These are phyloP conservation scores for Porphyrio hochstetteri DNA, from an alignment of 2,113 vertebrate species.

Conservation along the genomic window DNA sequence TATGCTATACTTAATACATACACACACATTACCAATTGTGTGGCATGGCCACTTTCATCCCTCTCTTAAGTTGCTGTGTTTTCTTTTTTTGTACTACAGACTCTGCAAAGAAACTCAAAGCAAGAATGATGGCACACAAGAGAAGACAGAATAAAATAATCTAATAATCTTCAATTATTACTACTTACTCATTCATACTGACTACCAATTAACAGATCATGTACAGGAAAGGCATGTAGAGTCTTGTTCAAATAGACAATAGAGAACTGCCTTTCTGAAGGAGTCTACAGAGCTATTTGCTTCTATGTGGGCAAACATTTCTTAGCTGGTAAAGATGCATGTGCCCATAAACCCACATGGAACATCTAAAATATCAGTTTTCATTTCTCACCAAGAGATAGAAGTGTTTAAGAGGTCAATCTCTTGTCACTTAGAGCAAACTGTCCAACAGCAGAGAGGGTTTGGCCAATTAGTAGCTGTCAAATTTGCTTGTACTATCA, in stretches of 20 bases:
- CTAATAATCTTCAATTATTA: not conserved
- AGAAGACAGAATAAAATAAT: not conserved
- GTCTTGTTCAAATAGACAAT: not conserved
- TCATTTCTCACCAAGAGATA: not conserved
- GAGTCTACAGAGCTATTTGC: not conserved
- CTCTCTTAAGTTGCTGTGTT: no score
- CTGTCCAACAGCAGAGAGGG: not conserved
- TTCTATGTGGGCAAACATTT: not conserved
- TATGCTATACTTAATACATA: not conserved
- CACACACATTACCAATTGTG: not conserved
- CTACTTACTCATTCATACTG: not conserved
- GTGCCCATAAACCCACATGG: not conserved
- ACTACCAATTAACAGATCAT: not conserved
- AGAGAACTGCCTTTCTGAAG: not conserved
- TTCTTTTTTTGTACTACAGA: not conserved
- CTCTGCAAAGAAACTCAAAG: not conserved
- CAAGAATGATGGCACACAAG: not conserved
- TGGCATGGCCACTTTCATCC: not conserved
- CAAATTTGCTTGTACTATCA: not conserved
- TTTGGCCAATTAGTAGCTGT: not conserved
- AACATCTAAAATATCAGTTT: not conserved
- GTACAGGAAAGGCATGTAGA: not conserved
- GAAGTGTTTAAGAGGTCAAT: not conserved
- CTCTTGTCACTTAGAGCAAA: not conserved
- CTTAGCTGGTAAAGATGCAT: not conserved